Conservation (phyloP, 2,888 invertebrate genomes). For the Brachypalpus laphriformis region DNA sequence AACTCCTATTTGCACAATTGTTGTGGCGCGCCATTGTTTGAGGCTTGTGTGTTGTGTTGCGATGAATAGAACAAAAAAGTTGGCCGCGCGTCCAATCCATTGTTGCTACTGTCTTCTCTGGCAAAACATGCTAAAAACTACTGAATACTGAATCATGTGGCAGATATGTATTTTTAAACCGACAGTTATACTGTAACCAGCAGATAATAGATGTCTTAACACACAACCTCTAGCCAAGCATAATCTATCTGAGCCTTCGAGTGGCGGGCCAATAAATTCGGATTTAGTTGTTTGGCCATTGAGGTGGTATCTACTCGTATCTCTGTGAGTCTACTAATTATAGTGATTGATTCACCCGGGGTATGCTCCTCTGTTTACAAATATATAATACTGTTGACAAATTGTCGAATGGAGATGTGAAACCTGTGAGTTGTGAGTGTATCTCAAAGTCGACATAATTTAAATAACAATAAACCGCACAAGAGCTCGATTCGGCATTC, state of each 20-base stretch:
- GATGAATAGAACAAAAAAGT: background rate
- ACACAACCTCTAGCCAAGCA: conserved; percentile 3
- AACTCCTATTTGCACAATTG: conserved; percentile 49
- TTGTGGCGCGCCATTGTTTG: conserved; percentile 20
- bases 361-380: conserved; percentile 1
- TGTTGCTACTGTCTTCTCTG: background rate
- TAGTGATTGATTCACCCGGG: conserved; percentile 35
- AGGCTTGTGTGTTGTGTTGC: background rate
- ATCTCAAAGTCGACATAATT: background rate
- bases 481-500: background rate
- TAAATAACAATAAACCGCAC: conserved; percentile 25
- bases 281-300: conserved; percentile 1
- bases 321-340: conserved; percentile 7
- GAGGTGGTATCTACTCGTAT: background rate
- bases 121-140: conserved; percentile 1
- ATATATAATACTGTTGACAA: conserved; percentile 27
- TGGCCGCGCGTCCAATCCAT: background rate
- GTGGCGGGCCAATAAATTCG: conserved; percentile 14
- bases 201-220: background rate
- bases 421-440: background rate
- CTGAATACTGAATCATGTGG: background rate
- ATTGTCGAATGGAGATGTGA: conserved; percentile 38
- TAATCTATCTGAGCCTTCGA: conserved; percentile 1
- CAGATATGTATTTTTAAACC: background rate
- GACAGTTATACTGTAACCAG: background rate